Conservation (phyloP, 2,888 invertebrate species). For the Iselma pallidipennis region DNA sequence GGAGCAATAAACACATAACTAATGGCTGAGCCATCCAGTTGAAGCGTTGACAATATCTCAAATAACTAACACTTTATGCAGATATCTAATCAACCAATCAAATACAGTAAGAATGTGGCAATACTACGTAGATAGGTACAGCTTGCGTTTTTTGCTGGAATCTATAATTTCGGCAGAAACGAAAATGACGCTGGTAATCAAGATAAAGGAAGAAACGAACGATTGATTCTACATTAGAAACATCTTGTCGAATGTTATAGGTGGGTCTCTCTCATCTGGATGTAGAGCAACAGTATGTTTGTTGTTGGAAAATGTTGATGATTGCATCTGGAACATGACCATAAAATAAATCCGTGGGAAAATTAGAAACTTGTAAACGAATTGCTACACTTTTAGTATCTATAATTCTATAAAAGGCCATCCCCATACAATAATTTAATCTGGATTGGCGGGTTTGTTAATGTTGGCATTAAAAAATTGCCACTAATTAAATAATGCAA, state of each 20-base stretch:
- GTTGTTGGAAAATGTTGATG: background rate
- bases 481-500: constrained; percentile 53
- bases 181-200: too few species aligned
- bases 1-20: constrained; percentile 45
- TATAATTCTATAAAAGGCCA: constrained; percentile 47
- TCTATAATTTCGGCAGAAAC: too few species aligned
- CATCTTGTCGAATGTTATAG: too few species aligned
- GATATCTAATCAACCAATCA: constrained; percentile 15
- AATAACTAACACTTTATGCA: constrained; percentile 30
- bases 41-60: constrained; percentile 41
- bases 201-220: too few species aligned
- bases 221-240: too few species aligned
- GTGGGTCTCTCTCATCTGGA: too few species aligned
- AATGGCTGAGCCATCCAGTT: constrained; percentile 27
- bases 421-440: constrained; percentile 47
- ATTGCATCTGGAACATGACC: constrained; percentile 30
- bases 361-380: constrained; percentile 43
- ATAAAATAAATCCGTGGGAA: constrained; percentile 44
- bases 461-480: constrained; percentile 50
- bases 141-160: too few species aligned
- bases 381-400: constrained; percentile 43
- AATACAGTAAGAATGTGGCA: too few species aligned
- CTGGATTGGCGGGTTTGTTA: constrained; percentile 52
- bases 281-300: too few species aligned
- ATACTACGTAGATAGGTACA: too few species aligned